Conservation (phyloP, 2,113 vertebrate species). For the Oceanites oceanicus region DNA sequence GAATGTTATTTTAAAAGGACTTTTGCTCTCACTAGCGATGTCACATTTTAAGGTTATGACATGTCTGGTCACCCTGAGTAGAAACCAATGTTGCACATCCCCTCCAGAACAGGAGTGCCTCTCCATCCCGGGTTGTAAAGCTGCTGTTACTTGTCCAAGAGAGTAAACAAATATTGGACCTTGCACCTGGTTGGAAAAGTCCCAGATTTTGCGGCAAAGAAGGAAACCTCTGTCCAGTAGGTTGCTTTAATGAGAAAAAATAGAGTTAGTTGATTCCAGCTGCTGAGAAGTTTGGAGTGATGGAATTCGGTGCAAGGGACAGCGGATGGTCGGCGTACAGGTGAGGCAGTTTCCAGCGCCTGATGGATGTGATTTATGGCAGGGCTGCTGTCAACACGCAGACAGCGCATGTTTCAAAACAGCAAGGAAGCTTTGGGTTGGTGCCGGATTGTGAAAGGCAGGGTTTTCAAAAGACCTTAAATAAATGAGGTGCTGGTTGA, state of each 20-base stretch:
- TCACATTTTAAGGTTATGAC: not conserved
- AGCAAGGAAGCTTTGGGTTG: slow-evolving; percentile 6
- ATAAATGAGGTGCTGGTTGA: slow-evolving; percentile 35
- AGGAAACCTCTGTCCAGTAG: slow-evolving; percentile 21
- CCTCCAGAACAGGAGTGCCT: not conserved
- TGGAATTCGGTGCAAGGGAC: not conserved
- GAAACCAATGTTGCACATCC: not conserved
- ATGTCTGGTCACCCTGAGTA: not conserved
- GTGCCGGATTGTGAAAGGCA: slow-evolving; percentile 5
- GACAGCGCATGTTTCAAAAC: not conserved
- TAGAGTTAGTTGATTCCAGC: slow-evolving; percentile 4
- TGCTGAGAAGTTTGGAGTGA: not conserved
- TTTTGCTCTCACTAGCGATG: not conserved
- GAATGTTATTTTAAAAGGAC: not conserved
- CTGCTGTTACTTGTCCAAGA: slow-evolving; percentile 2
- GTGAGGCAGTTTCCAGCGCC: not conserved
- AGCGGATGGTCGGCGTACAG: not conserved
- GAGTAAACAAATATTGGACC: slow-evolving; percentile 22
- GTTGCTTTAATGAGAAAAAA: not conserved
- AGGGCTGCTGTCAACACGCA: not conserved
- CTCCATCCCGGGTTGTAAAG: not conserved
- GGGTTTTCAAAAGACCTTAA: slow-evolving; percentile 16
- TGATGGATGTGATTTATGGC: not conserved
- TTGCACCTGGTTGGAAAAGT: slow-evolving; percentile 25
- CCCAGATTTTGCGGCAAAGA: not conserved